A percentile compares a stretch with the other conserved stretches of the same genome.
Evolutionary conservation across 2,888 invertebrate genomes (phyloP).

Genomic region (Diachrysia chrysitis): DNA sequence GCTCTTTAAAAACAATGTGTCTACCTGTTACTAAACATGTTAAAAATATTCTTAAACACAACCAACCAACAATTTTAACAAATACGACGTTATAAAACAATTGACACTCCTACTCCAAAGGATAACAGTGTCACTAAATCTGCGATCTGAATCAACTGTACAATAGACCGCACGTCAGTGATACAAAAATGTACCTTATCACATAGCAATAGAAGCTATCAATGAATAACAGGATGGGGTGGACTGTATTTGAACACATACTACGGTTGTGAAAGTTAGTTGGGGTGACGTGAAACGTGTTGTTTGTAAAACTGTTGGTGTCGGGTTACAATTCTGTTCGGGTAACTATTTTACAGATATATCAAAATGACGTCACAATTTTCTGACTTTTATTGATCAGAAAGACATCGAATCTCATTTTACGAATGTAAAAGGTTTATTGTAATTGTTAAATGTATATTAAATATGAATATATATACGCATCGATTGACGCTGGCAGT

Average conservation of each 20-base stretch:
- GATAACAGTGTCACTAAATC: slow-evolving; percentile 33
- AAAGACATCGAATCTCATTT: background rate
- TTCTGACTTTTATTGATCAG: background rate
- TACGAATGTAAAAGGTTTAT: background rate
- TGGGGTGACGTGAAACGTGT: background rate
- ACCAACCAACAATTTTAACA: background rate
- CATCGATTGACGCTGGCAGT: no score
- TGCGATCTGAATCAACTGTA: slow-evolving; percentile 41
- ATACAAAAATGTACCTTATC: background rate
- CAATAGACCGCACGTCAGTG: background rate
- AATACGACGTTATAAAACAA: slow-evolving; percentile 26
- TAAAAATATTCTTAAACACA: no score
- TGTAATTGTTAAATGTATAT: no score
- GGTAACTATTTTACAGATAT: background rate
- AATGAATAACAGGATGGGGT: background rate
- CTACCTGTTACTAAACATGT: no score
- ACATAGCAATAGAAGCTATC: background rate
- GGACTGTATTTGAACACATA: background rate
- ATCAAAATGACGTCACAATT: background rate
- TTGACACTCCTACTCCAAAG: slow-evolving; percentile 11
- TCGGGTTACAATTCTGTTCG: background rate
- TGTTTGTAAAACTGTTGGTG: background rate
- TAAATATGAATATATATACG: no score
- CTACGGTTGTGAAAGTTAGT: background rate
- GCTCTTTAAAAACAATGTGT: no score